Percentiles rank a stretch among this genome's conserved stretches.
phyloP scores from a whole-genome alignment of 92 coral and sea anemone species.

The Epizoanthus ramosus region DNA sequence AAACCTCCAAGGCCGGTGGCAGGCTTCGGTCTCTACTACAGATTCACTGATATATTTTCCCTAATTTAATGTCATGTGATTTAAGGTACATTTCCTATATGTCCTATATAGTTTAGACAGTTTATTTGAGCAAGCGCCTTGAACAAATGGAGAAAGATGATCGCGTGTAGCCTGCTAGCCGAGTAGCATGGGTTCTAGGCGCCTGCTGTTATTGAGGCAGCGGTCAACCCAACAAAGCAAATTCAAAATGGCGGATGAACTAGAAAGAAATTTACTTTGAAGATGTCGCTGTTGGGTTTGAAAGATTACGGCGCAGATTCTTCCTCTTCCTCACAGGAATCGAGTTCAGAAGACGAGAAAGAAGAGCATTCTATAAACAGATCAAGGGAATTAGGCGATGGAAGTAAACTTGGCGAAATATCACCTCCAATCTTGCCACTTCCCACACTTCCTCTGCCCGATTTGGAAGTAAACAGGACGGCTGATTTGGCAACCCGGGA shows the following conservation, averaged over 20 bases:
- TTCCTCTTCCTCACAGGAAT: constrained; percentile 18
- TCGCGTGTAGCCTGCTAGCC: too few species aligned
- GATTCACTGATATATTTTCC: too few species aligned
- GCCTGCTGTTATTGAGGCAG: too few species aligned
- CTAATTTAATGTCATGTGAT: too few species aligned
- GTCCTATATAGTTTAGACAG: too few species aligned
- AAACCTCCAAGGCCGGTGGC: too few species aligned
- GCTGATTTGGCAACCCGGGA: constrained; percentile 45
- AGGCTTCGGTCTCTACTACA: too few species aligned
- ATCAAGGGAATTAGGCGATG: neutral
- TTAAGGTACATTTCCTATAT: too few species aligned
- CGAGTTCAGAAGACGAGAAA: constrained; percentile 20
- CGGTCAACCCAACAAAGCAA: neutral
- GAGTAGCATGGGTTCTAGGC: too few species aligned
- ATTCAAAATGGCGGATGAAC: constrained; percentile 31
- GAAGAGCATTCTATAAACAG: neutral
- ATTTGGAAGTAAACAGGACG: constrained; percentile 50
- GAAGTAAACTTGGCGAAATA: constrained; percentile 1
- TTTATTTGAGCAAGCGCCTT: too few species aligned
- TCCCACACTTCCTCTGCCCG: constrained; percentile 58
- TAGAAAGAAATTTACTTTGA: neutral
- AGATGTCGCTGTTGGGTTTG: constrained; percentile 36
- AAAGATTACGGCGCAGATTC: constrained; percentile 31
- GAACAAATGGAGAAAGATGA: too few species aligned
- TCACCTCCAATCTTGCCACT: constrained; percentile 5